Conservation (phyloP, 2,888 invertebrate species). For the Cremastobaeus sp. region DNA sequence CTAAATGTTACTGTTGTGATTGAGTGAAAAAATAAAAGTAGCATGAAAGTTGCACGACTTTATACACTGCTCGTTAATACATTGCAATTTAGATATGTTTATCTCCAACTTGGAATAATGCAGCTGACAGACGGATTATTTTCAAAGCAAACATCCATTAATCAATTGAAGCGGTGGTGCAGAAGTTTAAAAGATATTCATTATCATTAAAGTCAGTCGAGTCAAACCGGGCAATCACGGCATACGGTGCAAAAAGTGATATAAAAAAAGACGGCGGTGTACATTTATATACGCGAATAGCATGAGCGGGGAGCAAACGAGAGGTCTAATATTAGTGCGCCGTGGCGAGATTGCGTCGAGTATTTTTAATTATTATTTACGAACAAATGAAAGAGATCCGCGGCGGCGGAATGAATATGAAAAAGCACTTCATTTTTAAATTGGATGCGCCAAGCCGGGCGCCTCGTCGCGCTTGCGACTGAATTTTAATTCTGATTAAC, state of each 20-base stretch:
- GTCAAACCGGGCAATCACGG: conserved; percentile 41
- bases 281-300: conserved; percentile 41
- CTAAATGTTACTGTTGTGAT: neutral
- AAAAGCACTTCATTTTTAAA: conserved; percentile 75
- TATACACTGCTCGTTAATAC: too few relatives aligned
- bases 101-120: neutral
- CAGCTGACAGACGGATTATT: conserved; percentile 3
- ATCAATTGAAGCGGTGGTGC: conserved; percentile 19
- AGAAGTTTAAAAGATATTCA: conserved; percentile 22
- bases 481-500: conserved; percentile 75
- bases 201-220: conserved; percentile 36
- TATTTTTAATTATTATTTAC: conserved; percentile 76
- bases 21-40: neutral
- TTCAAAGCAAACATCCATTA: conserved; percentile 8
- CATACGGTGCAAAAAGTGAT: conserved; percentile 16
- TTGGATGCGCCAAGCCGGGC: conserved; percentile 68
- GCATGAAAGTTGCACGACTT: too few relatives aligned
- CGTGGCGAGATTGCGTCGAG: conserved; percentile 64
- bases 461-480: conserved; percentile 64
- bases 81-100: neutral
- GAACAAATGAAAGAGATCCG: conserved; percentile 67
- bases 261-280: conserved; percentile 26
- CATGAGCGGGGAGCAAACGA: conserved; percentile 27
- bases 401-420: conserved; percentile 71
- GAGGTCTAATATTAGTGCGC: conserved; percentile 67